phyloP scores from a whole-genome alignment of 2,113 vertebrate genomes.

The Fulica atra region DNA sequence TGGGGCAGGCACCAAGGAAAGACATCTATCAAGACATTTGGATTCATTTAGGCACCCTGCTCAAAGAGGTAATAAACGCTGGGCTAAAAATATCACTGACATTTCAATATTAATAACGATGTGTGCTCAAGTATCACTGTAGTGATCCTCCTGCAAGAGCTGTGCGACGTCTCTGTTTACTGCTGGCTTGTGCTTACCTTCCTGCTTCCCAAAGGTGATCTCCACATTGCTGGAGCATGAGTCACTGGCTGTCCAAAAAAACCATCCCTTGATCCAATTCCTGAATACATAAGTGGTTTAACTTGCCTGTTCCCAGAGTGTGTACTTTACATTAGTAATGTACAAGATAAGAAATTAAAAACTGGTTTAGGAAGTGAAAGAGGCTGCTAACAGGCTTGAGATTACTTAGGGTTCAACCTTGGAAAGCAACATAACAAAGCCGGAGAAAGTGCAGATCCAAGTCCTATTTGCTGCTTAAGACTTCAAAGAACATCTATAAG shows the following conservation, averaged over 20 bases:
- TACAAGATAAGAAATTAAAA: not conserved
- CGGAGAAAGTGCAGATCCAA: not conserved
- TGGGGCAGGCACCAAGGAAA: constrained; percentile 35
- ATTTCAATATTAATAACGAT: constrained; percentile 53
- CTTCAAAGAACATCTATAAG: not conserved
- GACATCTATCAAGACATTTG: constrained; percentile 30
- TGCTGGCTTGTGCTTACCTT: not conserved
- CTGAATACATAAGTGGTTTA: not conserved
- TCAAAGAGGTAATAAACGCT: constrained; percentile 25
- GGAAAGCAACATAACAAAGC: not conserved
- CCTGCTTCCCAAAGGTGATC: not conserved
- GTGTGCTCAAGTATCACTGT: constrained; percentile 19
- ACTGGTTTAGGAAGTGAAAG: not conserved
- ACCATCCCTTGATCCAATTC: not conserved
- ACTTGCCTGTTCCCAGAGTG: not conserved
- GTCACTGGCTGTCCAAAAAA: not conserved
- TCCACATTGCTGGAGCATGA: not conserved
- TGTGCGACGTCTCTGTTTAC: not conserved
- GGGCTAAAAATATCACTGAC: constrained; percentile 53
- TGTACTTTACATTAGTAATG: not conserved
- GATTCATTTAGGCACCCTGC: constrained; percentile 44
- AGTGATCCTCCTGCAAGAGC: not conserved
- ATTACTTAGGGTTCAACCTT: not conserved
- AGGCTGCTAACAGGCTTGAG: not conserved
- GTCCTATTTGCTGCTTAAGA: not conserved